These are phyloP conservation scores for Hydrolagus affinis DNA, from an alignment of 2,113 vertebrate genomes.

Conservation along the genomic window DNA sequence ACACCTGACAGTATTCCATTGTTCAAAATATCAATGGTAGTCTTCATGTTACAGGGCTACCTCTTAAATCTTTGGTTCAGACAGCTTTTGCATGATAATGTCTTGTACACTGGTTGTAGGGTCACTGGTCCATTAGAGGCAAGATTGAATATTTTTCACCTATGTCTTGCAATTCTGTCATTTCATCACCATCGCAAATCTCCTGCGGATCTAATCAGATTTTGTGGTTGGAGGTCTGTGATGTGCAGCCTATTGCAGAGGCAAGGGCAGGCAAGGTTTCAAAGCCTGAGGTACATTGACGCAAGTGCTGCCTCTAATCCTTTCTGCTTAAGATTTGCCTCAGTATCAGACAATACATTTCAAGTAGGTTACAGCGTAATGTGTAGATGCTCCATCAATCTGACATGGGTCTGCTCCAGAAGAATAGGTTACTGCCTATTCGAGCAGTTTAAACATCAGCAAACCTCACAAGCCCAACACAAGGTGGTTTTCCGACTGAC, in stretches of 20 bases:
- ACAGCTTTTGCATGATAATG: conserved; percentile 10
- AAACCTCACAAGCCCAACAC: neutral
- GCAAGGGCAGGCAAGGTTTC: conserved; percentile 25
- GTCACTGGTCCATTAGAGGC: neutral
- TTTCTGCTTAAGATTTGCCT: conserved; percentile 14
- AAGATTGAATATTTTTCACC: conserved; percentile 27
- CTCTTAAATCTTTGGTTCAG: neutral
- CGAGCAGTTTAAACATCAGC: neutral
- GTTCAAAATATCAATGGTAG: neutral
- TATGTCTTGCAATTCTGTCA: conserved; percentile 20
- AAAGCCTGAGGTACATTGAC: conserved; percentile 2
- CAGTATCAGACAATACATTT: conserved; percentile 1
- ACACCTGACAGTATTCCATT: neutral
- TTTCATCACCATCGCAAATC: conserved; percentile 21
- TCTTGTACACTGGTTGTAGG: conserved; percentile 15
- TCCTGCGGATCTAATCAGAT: conserved; percentile 4
- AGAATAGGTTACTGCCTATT: neutral
- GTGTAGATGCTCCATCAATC: neutral
- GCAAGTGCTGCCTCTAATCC: conserved; percentile 7
- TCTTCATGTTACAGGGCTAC: neutral
- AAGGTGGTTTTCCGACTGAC: neutral
- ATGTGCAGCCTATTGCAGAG: neutral
- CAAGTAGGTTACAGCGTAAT: neutral
- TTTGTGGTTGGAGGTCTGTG: neutral
- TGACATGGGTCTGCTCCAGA: neutral